Conservation (phyloP, 2,113 vertebrate species). For the Gymnocephalus cernua region DNA sequence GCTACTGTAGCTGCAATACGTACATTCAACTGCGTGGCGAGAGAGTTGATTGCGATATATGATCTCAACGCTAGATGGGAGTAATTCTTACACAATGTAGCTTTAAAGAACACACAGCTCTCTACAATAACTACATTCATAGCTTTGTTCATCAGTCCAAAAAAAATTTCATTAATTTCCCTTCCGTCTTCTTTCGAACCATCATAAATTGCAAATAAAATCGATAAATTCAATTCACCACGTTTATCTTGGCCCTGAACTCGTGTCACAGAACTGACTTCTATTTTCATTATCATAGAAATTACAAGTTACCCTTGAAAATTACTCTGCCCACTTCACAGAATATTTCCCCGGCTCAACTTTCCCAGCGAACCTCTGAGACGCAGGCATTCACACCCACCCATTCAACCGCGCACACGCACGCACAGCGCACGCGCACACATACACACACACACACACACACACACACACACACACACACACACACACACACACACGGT, state of each 20-base stretch:
- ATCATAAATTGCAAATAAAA: constrained; percentile 4
- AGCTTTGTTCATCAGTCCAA: background rate
- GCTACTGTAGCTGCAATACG: too few species aligned
- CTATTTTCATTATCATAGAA: constrained; percentile 16
- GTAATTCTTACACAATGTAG: too few species aligned
- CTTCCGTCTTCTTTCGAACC: background rate
- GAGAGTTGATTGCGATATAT: too few species aligned
- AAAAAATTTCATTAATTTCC: constrained; percentile 3
- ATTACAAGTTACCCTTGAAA: constrained; percentile 40
- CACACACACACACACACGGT: constrained; percentile 6
- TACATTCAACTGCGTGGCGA: too few species aligned
- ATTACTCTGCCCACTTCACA: constrained; percentile 9
- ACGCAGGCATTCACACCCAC: background rate
- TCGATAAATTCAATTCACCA: too few species aligned
- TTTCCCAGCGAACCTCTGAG: constrained; percentile 36
- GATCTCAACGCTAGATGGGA: too few species aligned
- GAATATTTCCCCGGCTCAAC: constrained; percentile 41
- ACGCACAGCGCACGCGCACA: constrained; percentile 13
- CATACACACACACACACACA: background rate
- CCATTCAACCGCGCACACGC: background rate
- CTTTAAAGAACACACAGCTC: constrained; percentile 3
- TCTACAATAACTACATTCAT: constrained; percentile 3
- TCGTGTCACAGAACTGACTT: background rate
- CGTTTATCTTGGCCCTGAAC: too few species aligned
- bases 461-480: constrained; percentile 10